Evolutionary conservation across 2,113 vertebrate species (phyloP).

Genomic region (Ursus arctos): DNA sequence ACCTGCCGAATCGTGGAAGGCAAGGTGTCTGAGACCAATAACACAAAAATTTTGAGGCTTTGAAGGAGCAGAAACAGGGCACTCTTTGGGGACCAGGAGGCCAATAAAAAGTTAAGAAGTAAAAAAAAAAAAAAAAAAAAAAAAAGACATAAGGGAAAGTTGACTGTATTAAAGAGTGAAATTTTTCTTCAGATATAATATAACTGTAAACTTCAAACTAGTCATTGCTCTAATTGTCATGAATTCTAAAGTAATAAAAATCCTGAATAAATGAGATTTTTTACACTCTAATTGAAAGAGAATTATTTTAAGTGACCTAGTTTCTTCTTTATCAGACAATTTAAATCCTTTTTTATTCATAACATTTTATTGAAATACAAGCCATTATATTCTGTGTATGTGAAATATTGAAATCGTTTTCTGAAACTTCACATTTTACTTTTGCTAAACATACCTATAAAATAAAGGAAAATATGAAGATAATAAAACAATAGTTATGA

Average conservation of each 20-base stretch:
- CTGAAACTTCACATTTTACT: background rate
- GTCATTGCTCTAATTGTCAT: background rate
- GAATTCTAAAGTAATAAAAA: slow-evolving; percentile 51
- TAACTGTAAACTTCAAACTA: background rate
- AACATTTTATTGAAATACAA: slow-evolving; percentile 43
- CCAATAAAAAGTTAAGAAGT: slow-evolving; percentile 64
- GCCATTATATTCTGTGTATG: background rate
- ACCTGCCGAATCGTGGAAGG: slow-evolving; percentile 80
- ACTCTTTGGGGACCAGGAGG: background rate
- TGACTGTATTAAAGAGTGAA: background rate
- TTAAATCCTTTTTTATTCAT: slow-evolving; percentile 17
- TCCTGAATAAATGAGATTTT: slow-evolving; percentile 66
- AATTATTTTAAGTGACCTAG: background rate
- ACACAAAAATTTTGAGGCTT: slow-evolving; percentile 79
- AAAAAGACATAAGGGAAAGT: background rate
- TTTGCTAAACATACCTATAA: slow-evolving; percentile 41
- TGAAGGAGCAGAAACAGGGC: slow-evolving; percentile 42
- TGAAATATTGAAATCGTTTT: background rate
- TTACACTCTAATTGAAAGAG: slow-evolving; percentile 28
- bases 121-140: background rate
- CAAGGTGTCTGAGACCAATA: slow-evolving; percentile 83
- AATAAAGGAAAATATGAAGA: background rate
- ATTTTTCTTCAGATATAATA: background rate
- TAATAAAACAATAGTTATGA: background rate
- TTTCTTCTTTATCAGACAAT: slow-evolving; percentile 19